Evolutionary conservation across 2,797 vertebrate species (phyloP).

Genomic region (Sebastes hubbsi): DNA sequence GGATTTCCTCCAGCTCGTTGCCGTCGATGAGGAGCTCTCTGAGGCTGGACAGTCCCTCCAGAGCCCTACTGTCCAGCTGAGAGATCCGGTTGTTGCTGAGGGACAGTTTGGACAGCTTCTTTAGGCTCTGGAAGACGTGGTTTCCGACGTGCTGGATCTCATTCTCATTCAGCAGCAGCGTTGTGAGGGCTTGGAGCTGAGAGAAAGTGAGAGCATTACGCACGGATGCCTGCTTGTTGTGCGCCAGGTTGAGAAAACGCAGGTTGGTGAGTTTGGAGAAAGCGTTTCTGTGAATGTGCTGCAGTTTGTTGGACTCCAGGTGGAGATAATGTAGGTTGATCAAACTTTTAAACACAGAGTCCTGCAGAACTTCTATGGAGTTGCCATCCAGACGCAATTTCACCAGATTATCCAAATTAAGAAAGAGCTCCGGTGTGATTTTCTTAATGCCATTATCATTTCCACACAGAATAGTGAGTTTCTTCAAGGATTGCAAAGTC

Average conservation of each 20-base stretch:
- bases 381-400: constrained; percentile 93
- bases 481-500: constrained; percentile 86
- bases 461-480: constrained; percentile 88
- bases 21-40: constrained; percentile 89
- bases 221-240: constrained; percentile 89
- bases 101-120: constrained; percentile 86
- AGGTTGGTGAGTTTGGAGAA: constrained; percentile 88
- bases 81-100: constrained; percentile 89
- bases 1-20: constrained; percentile 88
- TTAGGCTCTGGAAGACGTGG: constrained; percentile 89
- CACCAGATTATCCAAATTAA: constrained; percentile 84
- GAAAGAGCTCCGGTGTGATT: constrained; percentile 84
- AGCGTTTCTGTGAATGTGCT: constrained; percentile 88
- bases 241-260: constrained; percentile 91
- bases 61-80: constrained; percentile 82
- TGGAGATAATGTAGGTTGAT: constrained; percentile 90
- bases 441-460: constrained; percentile 89
- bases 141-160: constrained; percentile 85
- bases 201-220: constrained; percentile 85
- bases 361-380: constrained; percentile 84
- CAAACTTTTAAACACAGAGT: constrained; percentile 88
- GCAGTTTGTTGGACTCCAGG: constrained; percentile 91
- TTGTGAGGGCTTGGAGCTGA: constrained; percentile 85
- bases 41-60: constrained; percentile 86
- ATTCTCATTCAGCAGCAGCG: constrained; percentile 90